Evolutionary conservation across 2,888 invertebrate species (phyloP).

Genomic region (Heliconius ethilla): DNA sequence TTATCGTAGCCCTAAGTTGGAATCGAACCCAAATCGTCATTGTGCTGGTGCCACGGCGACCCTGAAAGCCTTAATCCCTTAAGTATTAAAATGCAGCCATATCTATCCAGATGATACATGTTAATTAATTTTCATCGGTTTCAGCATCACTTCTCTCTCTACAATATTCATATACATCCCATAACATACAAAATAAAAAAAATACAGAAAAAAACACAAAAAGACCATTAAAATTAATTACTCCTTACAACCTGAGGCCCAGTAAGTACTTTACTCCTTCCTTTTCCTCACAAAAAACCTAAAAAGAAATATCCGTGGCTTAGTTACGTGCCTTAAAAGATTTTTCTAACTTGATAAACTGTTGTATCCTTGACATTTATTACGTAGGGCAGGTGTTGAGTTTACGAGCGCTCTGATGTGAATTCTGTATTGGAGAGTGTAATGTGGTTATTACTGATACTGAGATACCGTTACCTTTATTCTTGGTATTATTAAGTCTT

Average conservation of each 20-base stretch:
- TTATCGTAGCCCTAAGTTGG: too few species aligned
- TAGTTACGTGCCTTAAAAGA: constrained; percentile 42
- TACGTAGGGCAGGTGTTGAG: constrained; percentile 46
- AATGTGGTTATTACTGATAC: constrained; percentile 7
- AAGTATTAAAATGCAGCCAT: too few species aligned
- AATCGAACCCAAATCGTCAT: too few species aligned
- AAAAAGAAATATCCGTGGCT: constrained; percentile 31
- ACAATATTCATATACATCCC: too few species aligned
- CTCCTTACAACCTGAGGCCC: not conserved
- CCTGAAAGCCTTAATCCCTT: too few species aligned
- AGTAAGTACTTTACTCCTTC: constrained; percentile 5
- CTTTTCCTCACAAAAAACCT: constrained; percentile 17
- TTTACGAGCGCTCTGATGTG: constrained; percentile 43
- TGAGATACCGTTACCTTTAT: not conserved
- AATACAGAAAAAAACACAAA: not conserved
- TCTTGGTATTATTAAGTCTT: constrained; percentile 12
- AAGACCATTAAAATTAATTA: constrained; percentile 15
- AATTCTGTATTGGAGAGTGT: constrained; percentile 48
- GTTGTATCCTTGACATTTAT: constrained; percentile 48
- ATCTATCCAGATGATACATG: too few species aligned
- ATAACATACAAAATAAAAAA: not conserved
- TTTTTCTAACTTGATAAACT: constrained; percentile 45
- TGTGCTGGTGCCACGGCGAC: too few species aligned
- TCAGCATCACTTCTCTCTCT: too few species aligned
- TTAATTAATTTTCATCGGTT: too few species aligned